Conservation (phyloP, 1,140 invertebrate genomes). For the Papilio aristodemus region DNA sequence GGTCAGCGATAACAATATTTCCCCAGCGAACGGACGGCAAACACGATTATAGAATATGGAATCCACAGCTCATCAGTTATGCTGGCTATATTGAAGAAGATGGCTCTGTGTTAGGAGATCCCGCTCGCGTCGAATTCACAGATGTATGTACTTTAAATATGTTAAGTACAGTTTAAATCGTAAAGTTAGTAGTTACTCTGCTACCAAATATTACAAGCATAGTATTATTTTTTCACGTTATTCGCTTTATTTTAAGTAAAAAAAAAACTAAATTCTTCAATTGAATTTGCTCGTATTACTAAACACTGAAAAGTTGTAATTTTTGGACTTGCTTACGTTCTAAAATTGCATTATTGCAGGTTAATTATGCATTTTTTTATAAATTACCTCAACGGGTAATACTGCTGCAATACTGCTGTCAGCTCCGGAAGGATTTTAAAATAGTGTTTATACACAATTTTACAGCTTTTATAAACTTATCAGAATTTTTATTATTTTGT, state of each 20-base stretch:
- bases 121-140: constrained; percentile 91
- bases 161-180: not conserved
- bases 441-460: not conserved
- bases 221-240: too few species aligned
- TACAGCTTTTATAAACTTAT: too few species aligned
- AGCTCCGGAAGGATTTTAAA: constrained; percentile 3
- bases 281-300: too few species aligned
- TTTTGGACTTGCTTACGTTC: too few species aligned
- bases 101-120: constrained; percentile 89
- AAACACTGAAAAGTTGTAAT: too few species aligned
- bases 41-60: constrained; percentile 96
- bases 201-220: not conserved
- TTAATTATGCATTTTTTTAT: too few species aligned
- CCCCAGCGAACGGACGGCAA: constrained; percentile 91
- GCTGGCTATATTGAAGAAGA: constrained; percentile 91
- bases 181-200: not conserved
- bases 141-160: constrained; percentile 82
- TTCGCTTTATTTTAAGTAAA: too few species aligned
- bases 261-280: too few species aligned
- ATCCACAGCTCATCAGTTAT: constrained; percentile 92
- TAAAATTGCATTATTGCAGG: too few species aligned
- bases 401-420: not conserved
- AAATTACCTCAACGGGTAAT: not conserved
- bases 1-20: constrained; percentile 97
- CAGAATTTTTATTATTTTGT: constrained; percentile 21